Conservation (phyloP, 2,797 vertebrate genomes). For the Dicrostonyx torquatus region DNA sequence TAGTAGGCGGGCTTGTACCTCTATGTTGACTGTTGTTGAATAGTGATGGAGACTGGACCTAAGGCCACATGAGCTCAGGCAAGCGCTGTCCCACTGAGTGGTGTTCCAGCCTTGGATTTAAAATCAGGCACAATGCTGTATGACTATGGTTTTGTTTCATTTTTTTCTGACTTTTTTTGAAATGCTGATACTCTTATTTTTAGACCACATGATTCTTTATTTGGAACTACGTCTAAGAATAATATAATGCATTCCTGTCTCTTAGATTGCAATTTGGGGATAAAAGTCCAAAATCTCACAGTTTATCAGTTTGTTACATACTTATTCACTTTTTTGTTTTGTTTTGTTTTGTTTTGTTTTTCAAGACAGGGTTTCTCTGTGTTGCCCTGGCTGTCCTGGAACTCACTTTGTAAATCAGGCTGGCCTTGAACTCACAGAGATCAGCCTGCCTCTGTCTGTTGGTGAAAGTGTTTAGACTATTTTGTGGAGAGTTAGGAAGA, state of each 20-base stretch:
- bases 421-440: background rate
- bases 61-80: background rate
- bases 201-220: constrained; percentile 53
- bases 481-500: background rate
- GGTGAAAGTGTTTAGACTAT: constrained; percentile 44
- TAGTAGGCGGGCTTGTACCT: background rate
- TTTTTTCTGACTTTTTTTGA: constrained; percentile 52
- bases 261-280: constrained; percentile 44
- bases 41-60: background rate
- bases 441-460: background rate
- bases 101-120: constrained; percentile 3
- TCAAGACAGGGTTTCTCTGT: background rate
- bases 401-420: background rate
- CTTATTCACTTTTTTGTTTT: background rate
- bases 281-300: constrained; percentile 32
- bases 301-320: constrained; percentile 30
- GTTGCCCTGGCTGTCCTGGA: background rate
- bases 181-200: constrained; percentile 56
- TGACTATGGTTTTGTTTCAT: constrained; percentile 45
- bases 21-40: background rate
- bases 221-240: constrained; percentile 30
- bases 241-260: constrained; percentile 31
- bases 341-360: background rate
- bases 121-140: constrained; percentile 1
- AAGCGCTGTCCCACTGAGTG: background rate